Evolutionary conservation across 2,797 vertebrate genomes (phyloP), one percentile per base, ranked within the genome.

Genomic region (Psittacula echo): DNA sequence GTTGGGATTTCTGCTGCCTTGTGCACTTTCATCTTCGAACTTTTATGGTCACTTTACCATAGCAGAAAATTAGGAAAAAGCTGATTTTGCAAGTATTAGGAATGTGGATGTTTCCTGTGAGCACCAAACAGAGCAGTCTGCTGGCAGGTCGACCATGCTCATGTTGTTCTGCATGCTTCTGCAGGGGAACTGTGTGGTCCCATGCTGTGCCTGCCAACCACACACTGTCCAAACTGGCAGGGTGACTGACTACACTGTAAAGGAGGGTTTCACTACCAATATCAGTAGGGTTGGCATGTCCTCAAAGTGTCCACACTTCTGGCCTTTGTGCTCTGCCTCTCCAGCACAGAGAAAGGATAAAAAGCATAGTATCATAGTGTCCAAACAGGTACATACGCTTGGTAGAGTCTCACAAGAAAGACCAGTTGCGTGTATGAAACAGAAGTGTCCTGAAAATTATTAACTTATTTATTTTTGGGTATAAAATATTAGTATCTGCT

Each of bases 101-200:
- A 84, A 20, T 1, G 5, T 7, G 5, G 78, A 3, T 0, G 1
- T 48, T 73, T 87, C 16, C 47, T 32, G 41, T 27, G 68, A 9
- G 4, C 2, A 0, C 11, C 0, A 5, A 26, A 37, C 13, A 50
- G 66, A 56, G 21, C 21, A 67, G 48, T 30, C 29, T 47, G 30
- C 54, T 41, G 75, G 30, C 24, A 30, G 23, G 11, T 44, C 41
- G 47, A 11, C 13, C 27, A 3, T 10, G 53, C 20, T 45, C 2
- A 1, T 1, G 3, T 24, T 2, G 2, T 11, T 26, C 5, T 0
- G 3, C 39, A 11, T 15, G 32, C 22, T 30, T 26, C 23, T 11
- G 45, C 3, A 9, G 65, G 37, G 5, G 20, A 39, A 13, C n/a
- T 60, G 29, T 32, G 20, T 6, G 5, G 66, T 65, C 29, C 4